Percentiles rank a stretch among this genome's conserved stretches.
Evolutionary conservation across 1,140 invertebrate species (phyloP).

Genomic region (Dreissena polymorpha): DNA sequence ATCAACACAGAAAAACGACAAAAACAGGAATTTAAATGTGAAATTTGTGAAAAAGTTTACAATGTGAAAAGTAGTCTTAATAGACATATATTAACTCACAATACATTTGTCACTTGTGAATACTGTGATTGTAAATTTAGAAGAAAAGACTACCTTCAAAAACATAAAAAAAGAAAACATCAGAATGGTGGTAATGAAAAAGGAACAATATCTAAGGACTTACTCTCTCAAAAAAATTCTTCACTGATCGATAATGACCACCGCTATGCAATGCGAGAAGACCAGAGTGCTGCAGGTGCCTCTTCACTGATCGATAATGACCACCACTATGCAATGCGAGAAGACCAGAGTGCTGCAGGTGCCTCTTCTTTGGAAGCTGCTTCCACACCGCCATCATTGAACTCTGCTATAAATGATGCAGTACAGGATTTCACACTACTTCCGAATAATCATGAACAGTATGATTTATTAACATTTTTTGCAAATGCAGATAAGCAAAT

Average conservation of each 20-base stretch:
- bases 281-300: no score
- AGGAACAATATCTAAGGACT: background rate
- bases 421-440: constrained; percentile 26
- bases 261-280: no score
- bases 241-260: background rate
- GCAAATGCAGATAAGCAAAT: constrained; percentile 19
- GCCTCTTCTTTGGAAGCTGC: no score
- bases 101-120: constrained; percentile 27
- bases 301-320: no score
- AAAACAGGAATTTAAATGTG: no score
- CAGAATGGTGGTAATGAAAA: constrained; percentile 10
- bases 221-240: background rate
- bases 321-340: no score
- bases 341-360: no score
- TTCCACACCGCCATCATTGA: no score
- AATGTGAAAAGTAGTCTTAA: constrained; percentile 12
- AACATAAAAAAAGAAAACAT: constrained; percentile 22
- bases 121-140: constrained; percentile 40
- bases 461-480: constrained; percentile 42
- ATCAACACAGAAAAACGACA: no score
- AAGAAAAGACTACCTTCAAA: no score
- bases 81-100: constrained; percentile 49
- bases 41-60: constrained; percentile 45
- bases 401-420: no score
- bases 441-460: constrained; percentile 34